Conservation (phyloP, 2,113 vertebrate species). For the Labeo rohita region DNA sequence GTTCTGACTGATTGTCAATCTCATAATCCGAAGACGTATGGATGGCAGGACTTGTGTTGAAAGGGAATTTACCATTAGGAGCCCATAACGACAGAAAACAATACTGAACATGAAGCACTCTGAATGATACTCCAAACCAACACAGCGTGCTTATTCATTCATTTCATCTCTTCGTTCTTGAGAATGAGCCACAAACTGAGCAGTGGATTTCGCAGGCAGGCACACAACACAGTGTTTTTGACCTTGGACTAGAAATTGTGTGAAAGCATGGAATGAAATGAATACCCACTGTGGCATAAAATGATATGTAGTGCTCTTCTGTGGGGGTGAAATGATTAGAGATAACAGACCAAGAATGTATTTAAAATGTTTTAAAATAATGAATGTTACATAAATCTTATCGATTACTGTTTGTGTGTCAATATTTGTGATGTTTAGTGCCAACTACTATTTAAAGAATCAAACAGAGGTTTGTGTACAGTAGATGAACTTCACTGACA, state of each 20-base stretch:
- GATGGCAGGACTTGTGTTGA: background rate
- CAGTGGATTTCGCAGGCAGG: background rate
- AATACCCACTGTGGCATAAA: background rate
- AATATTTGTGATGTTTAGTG: background rate
- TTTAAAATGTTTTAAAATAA: background rate
- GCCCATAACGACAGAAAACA: background rate
- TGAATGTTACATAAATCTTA: background rate
- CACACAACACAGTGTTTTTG: conserved; percentile 15
- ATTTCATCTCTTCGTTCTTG: conserved; percentile 6
- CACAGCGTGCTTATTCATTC: background rate
- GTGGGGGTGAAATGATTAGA: background rate
- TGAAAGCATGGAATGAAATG: background rate
- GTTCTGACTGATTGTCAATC: background rate
- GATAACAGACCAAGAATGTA: background rate
- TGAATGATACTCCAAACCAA: background rate
- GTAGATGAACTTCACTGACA: background rate
- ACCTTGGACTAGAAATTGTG: conserved; percentile 9
- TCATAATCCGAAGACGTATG: background rate
- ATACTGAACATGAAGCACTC: conserved; percentile 2
- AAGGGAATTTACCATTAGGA: background rate
- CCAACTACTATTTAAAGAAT: background rate
- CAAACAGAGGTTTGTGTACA: background rate
- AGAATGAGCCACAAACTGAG: conserved; percentile 17
- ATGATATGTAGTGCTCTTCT: background rate
- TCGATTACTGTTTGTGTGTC: background rate